Percentiles rank a stretch among this genome's conserved stretches.
Evolutionary conservation across 2,113 vertebrate genomes (phyloP).

Genomic region (Nannobrachium achirus): DNA sequence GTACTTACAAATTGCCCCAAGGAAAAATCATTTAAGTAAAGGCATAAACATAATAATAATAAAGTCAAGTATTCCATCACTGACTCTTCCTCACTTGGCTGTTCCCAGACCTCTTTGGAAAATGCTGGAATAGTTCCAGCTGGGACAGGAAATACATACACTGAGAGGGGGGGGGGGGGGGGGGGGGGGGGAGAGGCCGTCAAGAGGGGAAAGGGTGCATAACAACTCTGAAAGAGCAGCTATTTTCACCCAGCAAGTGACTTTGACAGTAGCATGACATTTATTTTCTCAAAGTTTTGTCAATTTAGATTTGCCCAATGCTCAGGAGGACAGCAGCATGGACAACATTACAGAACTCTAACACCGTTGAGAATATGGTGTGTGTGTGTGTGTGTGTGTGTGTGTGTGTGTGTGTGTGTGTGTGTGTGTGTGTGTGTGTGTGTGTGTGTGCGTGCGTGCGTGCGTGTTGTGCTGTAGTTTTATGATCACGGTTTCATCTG

Average conservation of each 20-base stretch:
- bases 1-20: too few species aligned
- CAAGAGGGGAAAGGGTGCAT: not conserved
- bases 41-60: too few species aligned
- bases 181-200: conserved; percentile 40
- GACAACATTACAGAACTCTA: conserved; percentile 8
- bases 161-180: conserved; percentile 58
- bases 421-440: too few species aligned
- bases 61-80: too few species aligned
- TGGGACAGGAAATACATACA: conserved; percentile 68
- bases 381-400: too few species aligned
- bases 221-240: not conserved
- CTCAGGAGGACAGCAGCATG: conserved; percentile 21
- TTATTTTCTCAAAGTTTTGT: conserved; percentile 22
- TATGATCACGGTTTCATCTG: conserved; percentile 54
- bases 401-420: too few species aligned
- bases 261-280: conserved; percentile 26
- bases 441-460: too few species aligned
- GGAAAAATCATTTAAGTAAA: too few species aligned
- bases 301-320: conserved; percentile 25
- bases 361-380: too few species aligned
- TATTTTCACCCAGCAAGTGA: not conserved
- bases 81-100: too few species aligned
- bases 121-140: conserved; percentile 58
- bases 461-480: conserved; percentile 29
- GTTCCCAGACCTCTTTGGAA: conserved; percentile 42